Percentiles rank a stretch among this genome's conserved stretches.
Evolutionary conservation across 1,140 invertebrate genomes (phyloP).

Genomic region (Triops cancriformis): DNA sequence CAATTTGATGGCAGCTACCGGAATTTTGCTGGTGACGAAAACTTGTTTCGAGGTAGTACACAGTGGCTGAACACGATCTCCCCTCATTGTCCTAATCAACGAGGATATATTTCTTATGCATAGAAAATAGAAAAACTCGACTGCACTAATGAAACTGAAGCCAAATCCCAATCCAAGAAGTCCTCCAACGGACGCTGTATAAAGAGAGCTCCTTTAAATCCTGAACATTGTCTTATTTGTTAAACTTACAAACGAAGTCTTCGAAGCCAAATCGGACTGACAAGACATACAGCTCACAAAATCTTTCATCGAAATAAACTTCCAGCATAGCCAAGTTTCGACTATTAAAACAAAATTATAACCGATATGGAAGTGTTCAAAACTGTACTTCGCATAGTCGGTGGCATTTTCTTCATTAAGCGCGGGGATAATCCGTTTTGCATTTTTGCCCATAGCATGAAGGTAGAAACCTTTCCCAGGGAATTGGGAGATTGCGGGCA

Average conservation of each 20-base stretch:
- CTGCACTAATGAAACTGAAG: constrained; percentile 26
- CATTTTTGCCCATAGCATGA: neutral
- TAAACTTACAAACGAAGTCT: constrained; percentile 59
- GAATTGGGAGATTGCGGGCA: neutral
- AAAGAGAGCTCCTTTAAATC: constrained; percentile 30
- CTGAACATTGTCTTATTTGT: neutral
- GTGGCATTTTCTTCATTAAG: neutral
- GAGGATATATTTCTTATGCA: constrained; percentile 22
- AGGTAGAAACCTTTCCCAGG: neutral
- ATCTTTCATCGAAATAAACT: neutral
- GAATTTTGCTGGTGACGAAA: neutral
- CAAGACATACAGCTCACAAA: neutral
- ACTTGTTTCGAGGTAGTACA: neutral
- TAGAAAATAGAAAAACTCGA: constrained; percentile 25
- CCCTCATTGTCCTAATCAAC: neutral
- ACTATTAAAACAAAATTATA: neutral
- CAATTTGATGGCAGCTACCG: neutral
- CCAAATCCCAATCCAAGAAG: constrained; percentile 27
- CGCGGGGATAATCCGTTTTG: neutral
- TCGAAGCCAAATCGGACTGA: constrained; percentile 59
- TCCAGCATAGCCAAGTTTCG: neutral
- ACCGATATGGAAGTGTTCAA: neutral
- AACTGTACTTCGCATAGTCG: neutral
- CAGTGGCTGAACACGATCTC: neutral
- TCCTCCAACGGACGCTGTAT: constrained; percentile 23